Evolutionary conservation across 2,888 invertebrate genomes (phyloP), one percentile per base, ranked within the genome.

Genomic region (Tenodera sinensis): DNA sequence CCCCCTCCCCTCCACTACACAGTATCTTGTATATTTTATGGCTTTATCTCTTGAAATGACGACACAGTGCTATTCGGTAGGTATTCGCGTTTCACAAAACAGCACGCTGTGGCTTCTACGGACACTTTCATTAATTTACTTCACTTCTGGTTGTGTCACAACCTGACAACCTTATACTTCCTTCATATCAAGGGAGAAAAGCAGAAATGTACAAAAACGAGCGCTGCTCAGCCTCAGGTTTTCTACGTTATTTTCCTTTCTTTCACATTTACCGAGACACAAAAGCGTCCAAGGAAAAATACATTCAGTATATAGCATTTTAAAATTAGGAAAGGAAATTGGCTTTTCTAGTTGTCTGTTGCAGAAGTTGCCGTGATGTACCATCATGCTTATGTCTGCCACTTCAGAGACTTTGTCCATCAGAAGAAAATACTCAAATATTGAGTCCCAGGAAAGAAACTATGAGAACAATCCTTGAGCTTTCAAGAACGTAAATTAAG

Each of bases 61-160:
- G 84, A 71, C 54, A 71, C 20, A 12, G 20, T 28, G 47, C 81
- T 81, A 85, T 86, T 84, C 47, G 86, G 71, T 28, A 20, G 20
- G 30, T 28, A 71, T 86, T 86, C 86, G 28, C 28, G 85, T 85
- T 86, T 86, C 86, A 86, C 81, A 86, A 71, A 86, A 86, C 30
- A 25, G 81, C 25, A 28, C 84, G 84, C 85, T 83, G 89, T 88
- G 89, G 84, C 88, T 89, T 87, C 90, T 82, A 27, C 71, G 87
- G 90, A 89, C 90, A 83, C 85, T 90, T 90, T 88, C 90, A 89
- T 90, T 90, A 90, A 90, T 90, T 90, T 88, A 54, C 89, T 88
- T 88, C 89, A 85, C 89, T 47, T 90, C 89, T 90, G 90, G 83
- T 54, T 81, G 84, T 89, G 90, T 90, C 89, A 90, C 88, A 25